phyloP scores from a whole-genome alignment of 35 echinoderm and acorn worm genomes.

The Lytechinus variegatus region DNA sequence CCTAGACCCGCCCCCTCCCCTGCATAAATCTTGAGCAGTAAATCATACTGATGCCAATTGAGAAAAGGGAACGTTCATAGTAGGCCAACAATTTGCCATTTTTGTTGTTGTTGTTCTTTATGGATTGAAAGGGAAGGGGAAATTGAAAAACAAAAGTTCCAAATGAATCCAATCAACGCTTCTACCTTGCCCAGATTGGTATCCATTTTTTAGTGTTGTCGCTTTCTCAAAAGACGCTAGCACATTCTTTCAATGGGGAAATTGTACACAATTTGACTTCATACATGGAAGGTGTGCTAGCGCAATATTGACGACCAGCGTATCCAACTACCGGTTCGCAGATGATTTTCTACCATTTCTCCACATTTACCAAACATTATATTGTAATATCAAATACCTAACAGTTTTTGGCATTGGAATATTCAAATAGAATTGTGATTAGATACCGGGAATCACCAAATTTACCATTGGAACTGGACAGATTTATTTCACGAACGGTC shows the following conservation, averaged over 20 bases:
- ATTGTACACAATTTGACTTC: constrained; percentile 31
- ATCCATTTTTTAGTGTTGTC: neutral
- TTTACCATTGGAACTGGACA: neutral
- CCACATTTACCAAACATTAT: neutral
- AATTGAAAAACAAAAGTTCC: no score
- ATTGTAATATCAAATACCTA: neutral
- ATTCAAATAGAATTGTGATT: neutral
- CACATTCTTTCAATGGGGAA: constrained; percentile 32
- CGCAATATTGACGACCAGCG: constrained; percentile 30
- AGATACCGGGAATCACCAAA: neutral
- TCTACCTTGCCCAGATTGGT: neutral
- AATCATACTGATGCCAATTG: no score
- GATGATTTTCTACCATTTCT: neutral
- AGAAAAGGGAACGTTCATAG: no score
- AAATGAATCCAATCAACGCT: no score
- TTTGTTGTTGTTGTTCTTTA: no score
- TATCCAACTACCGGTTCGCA: neutral
- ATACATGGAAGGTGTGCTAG: constrained; percentile 32
- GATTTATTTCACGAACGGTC: neutral
- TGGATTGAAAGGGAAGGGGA: no score
- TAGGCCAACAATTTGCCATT: no score
- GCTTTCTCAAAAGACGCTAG: neutral
- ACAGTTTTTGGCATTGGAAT: neutral
- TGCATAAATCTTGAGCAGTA: no score
- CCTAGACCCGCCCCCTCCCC: no score